A percentile compares a stretch with the other conserved stretches of the same genome.
These are phyloP conservation scores for Malacoraja senta DNA, from an alignment of 2,797 vertebrate genomes.

Conservation along the genomic window DNA sequence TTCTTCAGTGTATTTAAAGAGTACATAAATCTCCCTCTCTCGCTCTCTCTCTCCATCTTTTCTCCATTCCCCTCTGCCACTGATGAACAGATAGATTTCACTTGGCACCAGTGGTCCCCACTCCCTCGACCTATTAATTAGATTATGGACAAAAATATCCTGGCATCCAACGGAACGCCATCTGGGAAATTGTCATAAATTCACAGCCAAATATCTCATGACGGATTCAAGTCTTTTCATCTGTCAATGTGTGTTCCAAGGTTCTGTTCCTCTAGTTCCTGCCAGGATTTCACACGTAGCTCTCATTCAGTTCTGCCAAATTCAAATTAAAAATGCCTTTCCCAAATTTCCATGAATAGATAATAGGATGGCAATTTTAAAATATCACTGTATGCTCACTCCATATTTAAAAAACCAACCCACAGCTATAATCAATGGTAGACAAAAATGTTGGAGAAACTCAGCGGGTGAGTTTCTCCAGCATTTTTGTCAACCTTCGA, in stretches of 20 bases:
- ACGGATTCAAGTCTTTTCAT: constrained; percentile 19
- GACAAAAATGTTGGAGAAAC: no score
- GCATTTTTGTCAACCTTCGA: no score
- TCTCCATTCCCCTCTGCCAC: background rate
- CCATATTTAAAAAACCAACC: background rate
- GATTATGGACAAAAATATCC: background rate
- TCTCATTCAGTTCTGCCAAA: background rate
- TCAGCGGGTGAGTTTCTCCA: no score
- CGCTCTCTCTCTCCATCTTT: background rate
- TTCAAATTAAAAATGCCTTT: background rate
- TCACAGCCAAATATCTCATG: background rate
- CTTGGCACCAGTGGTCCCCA: background rate
- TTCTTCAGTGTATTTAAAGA: background rate
- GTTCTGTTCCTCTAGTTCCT: background rate
- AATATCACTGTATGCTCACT: background rate
- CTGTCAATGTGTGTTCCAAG: background rate
- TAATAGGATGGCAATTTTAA: background rate
- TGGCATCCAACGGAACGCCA: background rate
- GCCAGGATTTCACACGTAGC: background rate
- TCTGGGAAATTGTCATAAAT: background rate
- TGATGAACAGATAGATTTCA: background rate
- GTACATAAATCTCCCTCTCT: no score
- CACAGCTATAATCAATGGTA: background rate
- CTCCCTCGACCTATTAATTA: background rate
- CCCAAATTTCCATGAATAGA: background rate